These are phyloP conservation scores for Micromesistius poutassou DNA, from an alignment of 2,797 vertebrate species.

Conservation along the genomic window DNA sequence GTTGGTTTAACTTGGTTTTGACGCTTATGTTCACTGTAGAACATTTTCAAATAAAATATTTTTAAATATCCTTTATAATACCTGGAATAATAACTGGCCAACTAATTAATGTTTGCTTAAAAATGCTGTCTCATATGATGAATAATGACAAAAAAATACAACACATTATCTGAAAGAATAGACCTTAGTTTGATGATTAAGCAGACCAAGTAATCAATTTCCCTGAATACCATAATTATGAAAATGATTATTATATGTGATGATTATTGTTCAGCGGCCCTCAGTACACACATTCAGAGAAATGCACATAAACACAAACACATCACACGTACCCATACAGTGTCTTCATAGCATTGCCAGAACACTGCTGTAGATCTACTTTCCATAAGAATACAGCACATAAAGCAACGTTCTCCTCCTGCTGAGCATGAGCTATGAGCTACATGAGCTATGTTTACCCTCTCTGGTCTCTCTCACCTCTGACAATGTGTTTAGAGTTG, in stretches of 20 bases:
- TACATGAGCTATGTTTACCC: not conserved
- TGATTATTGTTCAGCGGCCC: conserved; percentile 10
- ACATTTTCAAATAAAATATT: not conserved
- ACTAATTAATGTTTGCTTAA: not conserved
- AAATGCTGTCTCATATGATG: conserved; percentile 18
- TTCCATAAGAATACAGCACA: not conserved
- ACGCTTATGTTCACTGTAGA: not conserved
- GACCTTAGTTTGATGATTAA: not conserved
- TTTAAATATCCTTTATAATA: not conserved
- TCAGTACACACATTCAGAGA: not conserved
- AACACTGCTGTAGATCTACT: not conserved
- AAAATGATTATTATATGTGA: conserved; percentile 32
- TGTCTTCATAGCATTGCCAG: not conserved
- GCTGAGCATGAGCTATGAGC: too few species aligned
- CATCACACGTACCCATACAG: conserved; percentile 12
- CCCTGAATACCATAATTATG: conserved; percentile 24
- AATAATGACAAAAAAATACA: conserved; percentile 24
- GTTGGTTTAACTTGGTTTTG: not conserved
- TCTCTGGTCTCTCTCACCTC: not conserved
- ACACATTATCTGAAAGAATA: not conserved
- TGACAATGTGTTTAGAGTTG: not conserved
- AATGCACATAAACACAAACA: not conserved
- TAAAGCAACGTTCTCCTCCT: not conserved
- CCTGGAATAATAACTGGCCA: not conserved
- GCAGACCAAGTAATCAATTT: conserved; percentile 19